phyloP scores from a whole-genome alignment of 2,797 vertebrate genomes.

The Phalloptychus januarius region DNA sequence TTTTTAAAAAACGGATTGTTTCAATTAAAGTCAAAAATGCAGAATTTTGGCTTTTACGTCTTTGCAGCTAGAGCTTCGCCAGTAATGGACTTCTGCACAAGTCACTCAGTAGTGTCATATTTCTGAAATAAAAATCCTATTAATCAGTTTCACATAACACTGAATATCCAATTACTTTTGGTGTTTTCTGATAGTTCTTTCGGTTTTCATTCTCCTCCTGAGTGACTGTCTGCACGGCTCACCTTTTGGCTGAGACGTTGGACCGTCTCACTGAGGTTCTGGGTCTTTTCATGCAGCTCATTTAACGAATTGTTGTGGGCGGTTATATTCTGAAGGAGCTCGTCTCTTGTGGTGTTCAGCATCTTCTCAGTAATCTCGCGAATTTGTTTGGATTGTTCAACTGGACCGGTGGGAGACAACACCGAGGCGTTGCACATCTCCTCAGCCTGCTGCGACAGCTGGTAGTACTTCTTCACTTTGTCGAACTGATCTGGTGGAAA shows the following conservation, averaged over 20 bases:
- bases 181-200: not conserved
- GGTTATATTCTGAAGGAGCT: slow-evolving; percentile 61
- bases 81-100: not conserved
- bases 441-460: slow-evolving; percentile 75
- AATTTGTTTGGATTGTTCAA: slow-evolving; percentile 66
- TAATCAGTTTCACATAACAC: too few relatives aligned
- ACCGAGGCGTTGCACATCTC: slow-evolving; percentile 71
- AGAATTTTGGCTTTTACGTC: not conserved
- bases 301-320: slow-evolving; percentile 79
- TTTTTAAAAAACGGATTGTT: not conserved
- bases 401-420: slow-evolving; percentile 66
- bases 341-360: slow-evolving; percentile 62
- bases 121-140: too few relatives aligned
- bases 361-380: slow-evolving; percentile 50
- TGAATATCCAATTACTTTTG: not conserved
- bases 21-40: not conserved
- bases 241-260: slow-evolving; percentile 82
- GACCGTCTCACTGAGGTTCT: slow-evolving; percentile 67
- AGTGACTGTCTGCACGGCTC: not conserved
- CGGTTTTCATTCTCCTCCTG: not conserved
- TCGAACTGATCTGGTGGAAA: slow-evolving; percentile 81
- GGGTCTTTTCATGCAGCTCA: slow-evolving; percentile 76
- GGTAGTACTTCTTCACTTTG: slow-evolving; percentile 74
- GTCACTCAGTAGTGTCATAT: too few relatives aligned
- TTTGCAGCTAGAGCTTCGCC: not conserved